A percentile compares a stretch with the other conserved stretches of the same genome.
Conservation (phyloP, 2,888 invertebrate species). For the Clostera curtula region DNA sequence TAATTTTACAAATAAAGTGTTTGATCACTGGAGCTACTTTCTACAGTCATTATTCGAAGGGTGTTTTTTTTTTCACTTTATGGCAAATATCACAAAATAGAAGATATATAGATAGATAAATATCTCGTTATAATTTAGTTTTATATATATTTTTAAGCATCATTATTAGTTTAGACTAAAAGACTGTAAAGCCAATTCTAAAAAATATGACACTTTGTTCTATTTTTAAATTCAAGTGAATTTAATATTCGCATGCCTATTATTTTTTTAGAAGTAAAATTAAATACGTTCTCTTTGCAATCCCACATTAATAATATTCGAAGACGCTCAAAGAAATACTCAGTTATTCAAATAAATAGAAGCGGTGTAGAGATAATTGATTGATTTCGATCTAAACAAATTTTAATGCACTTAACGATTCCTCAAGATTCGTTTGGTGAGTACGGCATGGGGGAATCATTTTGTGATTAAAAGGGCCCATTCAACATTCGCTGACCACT, state of each 20-base stretch:
- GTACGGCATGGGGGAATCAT: conserved; percentile 52
- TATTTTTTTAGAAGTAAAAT: no score
- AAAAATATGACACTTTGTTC: no score
- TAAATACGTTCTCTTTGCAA: no score
- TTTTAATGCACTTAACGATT: conserved; percentile 27
- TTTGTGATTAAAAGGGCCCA: conserved; percentile 54
- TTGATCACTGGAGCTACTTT: conserved; percentile 43
- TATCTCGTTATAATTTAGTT: no score
- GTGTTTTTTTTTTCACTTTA: not conserved
- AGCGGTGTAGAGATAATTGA: conserved; percentile 15
- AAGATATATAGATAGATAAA: not conserved
- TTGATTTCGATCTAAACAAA: conserved; percentile 24
- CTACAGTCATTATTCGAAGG: conserved; percentile 13
- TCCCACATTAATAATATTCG: not conserved
- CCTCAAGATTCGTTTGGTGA: conserved; percentile 21
- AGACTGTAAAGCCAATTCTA: no score
- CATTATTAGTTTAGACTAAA: no score
- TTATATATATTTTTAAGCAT: no score
- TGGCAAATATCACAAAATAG: not conserved
- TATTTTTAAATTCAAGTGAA: conserved; percentile 6
- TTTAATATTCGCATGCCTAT: no score
- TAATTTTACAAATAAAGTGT: conserved; percentile 45
- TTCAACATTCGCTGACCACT: conserved; percentile 59
- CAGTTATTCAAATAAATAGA: conserved; percentile 4
- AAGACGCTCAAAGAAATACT: not conserved